Conservation (phyloP, 2,797 vertebrate genomes). For the Pangasius djambal region DNA sequence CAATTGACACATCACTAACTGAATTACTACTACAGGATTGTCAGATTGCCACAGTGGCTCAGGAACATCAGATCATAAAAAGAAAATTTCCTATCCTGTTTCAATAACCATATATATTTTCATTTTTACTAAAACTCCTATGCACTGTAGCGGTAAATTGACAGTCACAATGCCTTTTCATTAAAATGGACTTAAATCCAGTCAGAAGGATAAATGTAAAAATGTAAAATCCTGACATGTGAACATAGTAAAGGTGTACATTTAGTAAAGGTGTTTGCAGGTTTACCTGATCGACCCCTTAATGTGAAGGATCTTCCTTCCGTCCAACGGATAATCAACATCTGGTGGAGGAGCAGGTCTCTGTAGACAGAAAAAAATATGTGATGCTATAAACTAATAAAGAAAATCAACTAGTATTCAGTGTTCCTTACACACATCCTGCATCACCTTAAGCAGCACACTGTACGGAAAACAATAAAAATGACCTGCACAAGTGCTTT, state of each 20-base stretch:
- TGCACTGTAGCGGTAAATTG: neutral
- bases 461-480: neutral
- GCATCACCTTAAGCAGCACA: neutral
- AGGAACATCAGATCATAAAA: neutral
- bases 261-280: neutral
- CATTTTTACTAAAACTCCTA: neutral
- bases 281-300: conserved; percentile 90
- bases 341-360: conserved; percentile 88
- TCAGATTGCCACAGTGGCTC: neutral
- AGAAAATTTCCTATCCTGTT: neutral
- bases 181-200: neutral
- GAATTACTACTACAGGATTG: neutral
- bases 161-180: neutral
- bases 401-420: neutral
- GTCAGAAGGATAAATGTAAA: neutral
- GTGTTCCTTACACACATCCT: neutral
- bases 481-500: neutral
- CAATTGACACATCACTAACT: neutral
- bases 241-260: neutral
- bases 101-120: neutral
- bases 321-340: conserved; percentile 95
- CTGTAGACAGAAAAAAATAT: conserved; percentile 64
- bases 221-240: neutral
- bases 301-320: conserved; percentile 94
- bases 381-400: neutral